Base-by-base conservation (phyloP, 23 tunicate genomes). In the Diplosoma virens region DNA sequence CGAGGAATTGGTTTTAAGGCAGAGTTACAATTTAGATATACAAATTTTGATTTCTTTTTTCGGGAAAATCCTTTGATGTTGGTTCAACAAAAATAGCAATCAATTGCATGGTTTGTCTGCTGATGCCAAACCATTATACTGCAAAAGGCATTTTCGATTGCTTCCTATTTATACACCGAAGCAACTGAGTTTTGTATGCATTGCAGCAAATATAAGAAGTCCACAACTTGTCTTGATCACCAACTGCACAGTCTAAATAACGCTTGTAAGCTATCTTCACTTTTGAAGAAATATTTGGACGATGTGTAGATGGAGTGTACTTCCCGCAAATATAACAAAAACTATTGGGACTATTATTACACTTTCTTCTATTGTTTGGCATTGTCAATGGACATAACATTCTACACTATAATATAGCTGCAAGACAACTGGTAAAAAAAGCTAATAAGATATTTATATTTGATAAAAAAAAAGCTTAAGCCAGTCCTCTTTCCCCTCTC, bases 401-500 rank as follows among this genome's bases (percentile, higher is more conserved):
- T 58, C 26, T 58, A 58, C 25, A 9, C 65, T 58, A 58, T 58
- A 58, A 58, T 58, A 23, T 58, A 58, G 25, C 65, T n/a, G 21
- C n/a, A 58, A 58, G 7, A 58, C 14, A 58, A 58, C 26, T 58
- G 6, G 25, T 23, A 23, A 58, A 58, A 58, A 23, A 58, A 58
- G 21, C 20, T n/a, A 9, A 58, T 9, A 7, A 23, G n/a, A 7
- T 11, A 7, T 58, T 58, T 58, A 22, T n/a, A 20, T 14, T 41
- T 41, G 50, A 58, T 20, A 58, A 58, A 58, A n/a, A n/a, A 46
- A 58, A 58, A 58, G 6, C 24, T 58, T 58, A 58, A 58, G n/a
- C 65, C n/a, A 58, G 7, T 58, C 65, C 65, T 58, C 26, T 58
- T 58, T 5, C 65, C n/a, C 21, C 65, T 58, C 65, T 58, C 65